Conservation (phyloP, 2,888 invertebrate genomes). For the Drosophila kambysellisi region DNA sequence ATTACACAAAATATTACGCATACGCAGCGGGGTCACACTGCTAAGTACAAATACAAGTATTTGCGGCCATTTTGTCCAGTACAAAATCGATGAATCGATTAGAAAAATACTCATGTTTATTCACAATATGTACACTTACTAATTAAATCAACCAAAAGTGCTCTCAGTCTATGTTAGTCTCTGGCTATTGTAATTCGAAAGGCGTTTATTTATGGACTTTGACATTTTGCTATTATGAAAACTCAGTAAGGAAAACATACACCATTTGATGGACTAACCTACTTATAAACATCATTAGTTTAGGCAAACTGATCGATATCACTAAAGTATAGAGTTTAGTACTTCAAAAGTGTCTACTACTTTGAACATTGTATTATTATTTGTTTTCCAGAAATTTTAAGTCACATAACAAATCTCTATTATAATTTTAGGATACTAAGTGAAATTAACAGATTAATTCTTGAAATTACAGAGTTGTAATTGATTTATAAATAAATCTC, state of each 20-base stretch:
- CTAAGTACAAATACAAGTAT: background rate
- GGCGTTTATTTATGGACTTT: background rate
- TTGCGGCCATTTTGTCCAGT: conserved; percentile 6
- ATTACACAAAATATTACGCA: conserved; percentile 59
- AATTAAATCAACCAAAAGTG: conserved; percentile 14
- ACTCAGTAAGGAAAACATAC: background rate
- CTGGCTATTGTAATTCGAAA: background rate
- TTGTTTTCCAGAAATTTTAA: background rate
- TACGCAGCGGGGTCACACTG: conserved; percentile 43
- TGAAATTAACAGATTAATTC: background rate
- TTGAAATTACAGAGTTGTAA: background rate
- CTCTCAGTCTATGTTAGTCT: background rate
- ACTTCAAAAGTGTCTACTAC: background rate
- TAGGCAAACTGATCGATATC: background rate
- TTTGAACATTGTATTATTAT: background rate
- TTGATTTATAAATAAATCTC: background rate
- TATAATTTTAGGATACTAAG: background rate
- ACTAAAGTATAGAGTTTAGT: background rate
- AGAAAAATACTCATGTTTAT: conserved; percentile 3
- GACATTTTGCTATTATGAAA: background rate
- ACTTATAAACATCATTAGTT: background rate
- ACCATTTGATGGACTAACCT: background rate
- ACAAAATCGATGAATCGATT: conserved; percentile 56
- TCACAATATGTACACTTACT: conserved; percentile 20
- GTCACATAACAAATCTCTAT: background rate